Evolutionary conservation across 1,140 invertebrate species (phyloP), one percentile per base, ranked within the genome.

Genomic region (Tetramorium simillimum): DNA sequence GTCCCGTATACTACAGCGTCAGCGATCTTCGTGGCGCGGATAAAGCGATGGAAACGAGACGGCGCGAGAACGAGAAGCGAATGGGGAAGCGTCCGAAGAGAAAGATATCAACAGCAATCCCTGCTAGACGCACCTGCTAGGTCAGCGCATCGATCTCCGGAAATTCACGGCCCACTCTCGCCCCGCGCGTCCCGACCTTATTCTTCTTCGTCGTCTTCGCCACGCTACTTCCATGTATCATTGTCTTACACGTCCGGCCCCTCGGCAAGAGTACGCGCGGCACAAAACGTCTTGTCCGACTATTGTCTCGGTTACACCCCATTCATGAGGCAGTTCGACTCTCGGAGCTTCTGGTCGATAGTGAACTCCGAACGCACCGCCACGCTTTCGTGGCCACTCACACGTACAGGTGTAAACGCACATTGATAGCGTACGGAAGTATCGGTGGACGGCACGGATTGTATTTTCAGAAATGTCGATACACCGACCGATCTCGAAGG

Each of bases 141-240:
- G 73, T 76, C 88, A 77, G 84, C 62, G 67, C 78, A 87, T 87
- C 78, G 86, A 87, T 33, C 33, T 56, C 37, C 24, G 51, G 56
- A 89, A 87, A 84, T 89, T 89, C 75, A 82, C 69, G 40, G 58
- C 18, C 53, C 58, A 56, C 76, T 62, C 60, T n/a, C 67, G 65
- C n/a, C 9, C 16, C 46, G 33, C 46, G 33, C 33, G 3, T 28
- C 9, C 33, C 43, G 49, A 40, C 43, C 33, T 56, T 78, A 85
- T 86, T 53, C 76, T 43, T 81, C 87, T 37, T 81, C 87, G 40
- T 51, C 51, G 43, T 49, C 60, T 56, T 62, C 58, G 21, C 62
- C 53, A 33, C 56, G 12, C 56, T 18, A 37, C 37, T 85, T 28
- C 51, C 10, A 43, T 69, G 53, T 51, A 82, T 43, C 82, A 85